Conservation (phyloP, 2,888 invertebrate genomes). For the Venusia cambrica region DNA sequence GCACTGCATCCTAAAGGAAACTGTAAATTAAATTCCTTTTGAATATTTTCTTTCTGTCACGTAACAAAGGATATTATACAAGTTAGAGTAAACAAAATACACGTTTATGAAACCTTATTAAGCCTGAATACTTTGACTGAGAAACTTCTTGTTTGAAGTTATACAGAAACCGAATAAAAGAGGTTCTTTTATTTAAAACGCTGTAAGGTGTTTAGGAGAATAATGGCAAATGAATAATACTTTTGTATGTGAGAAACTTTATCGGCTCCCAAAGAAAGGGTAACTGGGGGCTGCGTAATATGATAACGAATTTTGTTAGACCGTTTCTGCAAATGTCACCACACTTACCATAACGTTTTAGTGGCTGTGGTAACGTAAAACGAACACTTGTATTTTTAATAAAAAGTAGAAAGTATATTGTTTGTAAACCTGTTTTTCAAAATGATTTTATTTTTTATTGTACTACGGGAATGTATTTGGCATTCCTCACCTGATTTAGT, state of each 20-base stretch:
- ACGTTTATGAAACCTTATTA: constrained; percentile 1
- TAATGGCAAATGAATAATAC: constrained; percentile 50
- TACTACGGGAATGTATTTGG: too few species aligned
- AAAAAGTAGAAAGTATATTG: constrained; percentile 74
- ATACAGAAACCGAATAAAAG: too few species aligned
- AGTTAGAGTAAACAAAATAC: constrained; percentile 5
- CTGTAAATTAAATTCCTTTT: constrained; percentile 47
- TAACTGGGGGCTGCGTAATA: constrained; percentile 43
- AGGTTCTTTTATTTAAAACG: too few species aligned
- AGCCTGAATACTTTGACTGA: too few species aligned
- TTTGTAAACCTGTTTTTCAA: too few species aligned
- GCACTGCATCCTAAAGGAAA: constrained; percentile 50
- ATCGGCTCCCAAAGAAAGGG: constrained; percentile 49
- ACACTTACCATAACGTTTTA: constrained; percentile 77
- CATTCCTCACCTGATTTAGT: too few species aligned
- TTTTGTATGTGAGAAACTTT: constrained; percentile 51
- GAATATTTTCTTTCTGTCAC: constrained; percentile 34
- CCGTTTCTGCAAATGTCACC: constrained; percentile 72
- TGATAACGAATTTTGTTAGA: constrained; percentile 75
- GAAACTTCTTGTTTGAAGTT: too few species aligned
- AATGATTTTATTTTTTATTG: too few species aligned
- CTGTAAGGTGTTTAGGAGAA: too few species aligned
- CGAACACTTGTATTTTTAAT: constrained; percentile 72
- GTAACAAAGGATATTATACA: constrained; percentile 25
- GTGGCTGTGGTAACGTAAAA: constrained; percentile 71